Evolutionary conservation across 2,113 vertebrate genomes (phyloP).

Genomic region (Protobothrops flavoviridis): DNA sequence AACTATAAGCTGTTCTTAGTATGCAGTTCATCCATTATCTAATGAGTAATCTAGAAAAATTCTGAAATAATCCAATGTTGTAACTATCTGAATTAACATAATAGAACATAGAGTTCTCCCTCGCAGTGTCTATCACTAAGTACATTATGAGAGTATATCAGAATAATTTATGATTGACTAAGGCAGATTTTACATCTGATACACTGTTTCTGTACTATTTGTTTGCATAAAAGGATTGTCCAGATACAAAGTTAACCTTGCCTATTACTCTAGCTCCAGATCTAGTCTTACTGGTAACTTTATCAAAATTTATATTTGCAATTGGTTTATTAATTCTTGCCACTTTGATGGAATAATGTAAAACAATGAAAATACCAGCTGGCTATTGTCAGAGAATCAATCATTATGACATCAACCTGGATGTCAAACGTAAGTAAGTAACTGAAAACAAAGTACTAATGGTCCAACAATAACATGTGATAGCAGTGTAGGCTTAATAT

Average conservation of each 20-base stretch:
- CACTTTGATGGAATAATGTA: slow-evolving; percentile 14
- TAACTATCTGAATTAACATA: background rate
- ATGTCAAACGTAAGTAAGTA: background rate
- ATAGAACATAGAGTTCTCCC: background rate
- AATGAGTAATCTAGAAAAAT: background rate
- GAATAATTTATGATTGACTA: background rate
- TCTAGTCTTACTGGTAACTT: slow-evolving; percentile 47
- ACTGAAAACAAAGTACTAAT: background rate
- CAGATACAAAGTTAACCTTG: slow-evolving; percentile 38
- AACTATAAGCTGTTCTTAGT: background rate
- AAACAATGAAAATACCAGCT: slow-evolving; percentile 14
- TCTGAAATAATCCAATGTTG: background rate
- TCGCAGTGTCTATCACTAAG: background rate
- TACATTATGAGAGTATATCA: background rate
- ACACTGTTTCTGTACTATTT: background rate
- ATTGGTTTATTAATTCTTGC: slow-evolving; percentile 29
- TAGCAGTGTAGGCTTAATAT: background rate
- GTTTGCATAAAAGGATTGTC: slow-evolving; percentile 61
- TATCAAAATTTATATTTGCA: background rate
- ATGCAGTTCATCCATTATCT: background rate
- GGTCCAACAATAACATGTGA: background rate
- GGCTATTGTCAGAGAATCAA: background rate
- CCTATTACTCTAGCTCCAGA: slow-evolving; percentile 62
- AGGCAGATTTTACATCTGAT: slow-evolving; percentile 15
- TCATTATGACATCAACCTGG: background rate